phyloP scores from a whole-genome alignment of 2,888 invertebrate genomes.

The Cepaea hortensis region DNA sequence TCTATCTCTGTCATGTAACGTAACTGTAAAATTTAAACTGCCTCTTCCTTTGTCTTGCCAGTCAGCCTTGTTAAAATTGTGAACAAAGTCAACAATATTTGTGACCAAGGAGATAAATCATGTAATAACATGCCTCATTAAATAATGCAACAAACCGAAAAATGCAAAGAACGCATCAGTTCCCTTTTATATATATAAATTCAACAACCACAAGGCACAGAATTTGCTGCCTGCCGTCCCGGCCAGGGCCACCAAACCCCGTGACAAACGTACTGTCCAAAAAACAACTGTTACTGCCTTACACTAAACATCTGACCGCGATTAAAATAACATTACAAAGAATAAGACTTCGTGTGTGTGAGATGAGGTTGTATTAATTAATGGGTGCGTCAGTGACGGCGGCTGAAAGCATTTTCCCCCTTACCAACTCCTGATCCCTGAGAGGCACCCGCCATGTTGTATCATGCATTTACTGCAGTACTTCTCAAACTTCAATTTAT shows the following conservation, averaged over 20 bases:
- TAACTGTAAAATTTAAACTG: too few relatives aligned
- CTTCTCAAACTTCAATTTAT: neutral
- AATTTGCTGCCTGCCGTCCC: neutral
- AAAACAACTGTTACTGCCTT: too few relatives aligned
- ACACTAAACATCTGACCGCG: neutral
- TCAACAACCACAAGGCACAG: too few relatives aligned
- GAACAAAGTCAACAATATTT: too few relatives aligned
- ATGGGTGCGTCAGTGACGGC: neutral
- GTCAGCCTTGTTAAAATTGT: too few relatives aligned
- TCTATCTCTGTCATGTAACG: too few relatives aligned
- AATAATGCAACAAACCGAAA: too few relatives aligned
- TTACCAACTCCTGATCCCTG: constrained; percentile 42
- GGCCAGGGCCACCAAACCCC: neutral
- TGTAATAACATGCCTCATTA: too few relatives aligned
- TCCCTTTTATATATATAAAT: too few relatives aligned
- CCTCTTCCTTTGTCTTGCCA: too few relatives aligned
- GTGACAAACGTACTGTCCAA: neutral
- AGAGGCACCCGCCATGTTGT: constrained; percentile 48
- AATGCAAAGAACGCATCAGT: too few relatives aligned
- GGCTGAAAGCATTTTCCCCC: neutral
- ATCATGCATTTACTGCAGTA: constrained; percentile 45
- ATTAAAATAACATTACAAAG: neutral
- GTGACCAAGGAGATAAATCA: too few relatives aligned
- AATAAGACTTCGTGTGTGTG: neutral
- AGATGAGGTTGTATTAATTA: neutral